Conservation (phyloP, 1,140 invertebrate genomes). For the Tetranychus cinnabarinus region DNA sequence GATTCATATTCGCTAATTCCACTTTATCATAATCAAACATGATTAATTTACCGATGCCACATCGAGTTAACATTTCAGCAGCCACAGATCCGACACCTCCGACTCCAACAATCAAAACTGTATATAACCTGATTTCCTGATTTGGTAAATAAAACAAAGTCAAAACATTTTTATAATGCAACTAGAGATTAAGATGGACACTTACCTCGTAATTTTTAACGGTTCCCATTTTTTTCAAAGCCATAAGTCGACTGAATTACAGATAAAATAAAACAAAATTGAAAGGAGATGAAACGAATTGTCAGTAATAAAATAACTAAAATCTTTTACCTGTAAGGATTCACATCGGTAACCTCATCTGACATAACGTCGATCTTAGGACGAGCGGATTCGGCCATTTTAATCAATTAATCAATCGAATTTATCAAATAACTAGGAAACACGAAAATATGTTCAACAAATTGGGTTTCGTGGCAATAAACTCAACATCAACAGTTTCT, state of each 20-base stretch:
- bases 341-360: constrained; percentile 85
- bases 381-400: neutral
- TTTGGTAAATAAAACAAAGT: neutral
- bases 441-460: too few species aligned
- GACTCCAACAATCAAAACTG: constrained; percentile 87
- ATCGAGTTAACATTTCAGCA: constrained; percentile 90
- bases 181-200: neutral
- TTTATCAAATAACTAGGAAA: neutral
- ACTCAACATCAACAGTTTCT: too few species aligned
- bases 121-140: constrained; percentile 55
- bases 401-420: neutral
- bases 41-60: constrained; percentile 90
- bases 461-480: too few species aligned
- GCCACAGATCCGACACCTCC: constrained; percentile 97
- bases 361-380: constrained; percentile 51
- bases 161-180: too few species aligned
- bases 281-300: neutral
- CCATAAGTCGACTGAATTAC: constrained; percentile 69
- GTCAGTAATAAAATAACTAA: neutral
- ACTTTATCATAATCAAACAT: constrained; percentile 98
- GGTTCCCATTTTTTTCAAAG: constrained; percentile 93
- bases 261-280: neutral
- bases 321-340: constrained; percentile 69
- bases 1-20: constrained; percentile 97
- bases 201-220: constrained; percentile 79